Conservation (phyloP, 2,113 vertebrate genomes). For the Dissostichus mawsoni region DNA sequence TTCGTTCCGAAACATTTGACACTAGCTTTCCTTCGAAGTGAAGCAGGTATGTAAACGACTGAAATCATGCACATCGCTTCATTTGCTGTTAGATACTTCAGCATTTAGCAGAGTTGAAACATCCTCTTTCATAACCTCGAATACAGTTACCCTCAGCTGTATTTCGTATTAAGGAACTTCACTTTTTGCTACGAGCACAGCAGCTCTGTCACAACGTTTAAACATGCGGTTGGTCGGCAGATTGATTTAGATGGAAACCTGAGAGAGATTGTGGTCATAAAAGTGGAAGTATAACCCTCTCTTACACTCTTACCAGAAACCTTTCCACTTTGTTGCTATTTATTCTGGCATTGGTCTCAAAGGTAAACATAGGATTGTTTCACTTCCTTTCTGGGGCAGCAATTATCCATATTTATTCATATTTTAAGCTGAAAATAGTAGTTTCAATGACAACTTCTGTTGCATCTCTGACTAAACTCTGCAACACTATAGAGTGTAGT, state of each 20-base stretch:
- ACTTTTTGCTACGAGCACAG: neutral
- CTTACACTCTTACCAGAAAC: slow-evolving; percentile 43
- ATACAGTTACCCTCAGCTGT: neutral
- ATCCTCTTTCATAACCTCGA: neutral
- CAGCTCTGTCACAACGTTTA: neutral
- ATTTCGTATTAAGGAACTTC: slow-evolving; percentile 14
- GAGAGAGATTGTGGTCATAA: neutral
- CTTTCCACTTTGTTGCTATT: slow-evolving; percentile 29
- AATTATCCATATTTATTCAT: neutral
- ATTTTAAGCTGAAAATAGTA: neutral
- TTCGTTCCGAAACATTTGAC: no score
- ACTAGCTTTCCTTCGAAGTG: neutral
- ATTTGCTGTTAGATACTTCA: neutral
- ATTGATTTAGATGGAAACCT: slow-evolving; percentile 12
- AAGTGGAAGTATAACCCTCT: slow-evolving; percentile 35
- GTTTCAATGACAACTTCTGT: neutral
- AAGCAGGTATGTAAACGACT: neutral
- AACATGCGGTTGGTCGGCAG: neutral
- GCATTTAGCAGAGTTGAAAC: neutral
- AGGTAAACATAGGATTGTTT: neutral
- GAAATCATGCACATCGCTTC: neutral
- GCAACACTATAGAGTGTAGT: neutral
- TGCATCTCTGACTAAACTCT: neutral
- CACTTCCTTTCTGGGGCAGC: neutral
- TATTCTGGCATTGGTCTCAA: neutral